A percentile compares a stretch with the other conserved stretches of the same genome.
phyloP scores from a whole-genome alignment of 1,140 invertebrate genomes.

The Drosophila orosa region DNA sequence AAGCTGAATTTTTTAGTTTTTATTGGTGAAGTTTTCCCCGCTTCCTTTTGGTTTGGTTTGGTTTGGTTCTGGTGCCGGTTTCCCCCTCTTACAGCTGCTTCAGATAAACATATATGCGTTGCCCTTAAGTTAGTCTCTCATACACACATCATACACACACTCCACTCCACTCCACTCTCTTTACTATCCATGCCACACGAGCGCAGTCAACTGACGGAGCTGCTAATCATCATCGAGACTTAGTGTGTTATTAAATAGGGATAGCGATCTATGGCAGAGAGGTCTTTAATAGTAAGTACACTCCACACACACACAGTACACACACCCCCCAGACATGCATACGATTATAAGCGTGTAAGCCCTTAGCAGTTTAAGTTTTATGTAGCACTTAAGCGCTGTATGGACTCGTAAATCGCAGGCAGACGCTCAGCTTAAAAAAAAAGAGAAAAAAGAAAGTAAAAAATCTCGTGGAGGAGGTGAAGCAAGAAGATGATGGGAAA shows the following conservation, averaged over 20 bases:
- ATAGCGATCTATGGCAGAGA: conserved; percentile 50
- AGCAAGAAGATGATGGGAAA: conserved; percentile 13
- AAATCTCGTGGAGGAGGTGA: background rate
- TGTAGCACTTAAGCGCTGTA: conserved; percentile 77
- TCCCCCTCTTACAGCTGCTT: conserved; percentile 44
- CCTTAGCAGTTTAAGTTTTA: conserved; percentile 78
- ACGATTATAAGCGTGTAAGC: conserved; percentile 59
- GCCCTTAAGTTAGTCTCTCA: conserved; percentile 46
- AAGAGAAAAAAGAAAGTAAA: conserved; percentile 4
- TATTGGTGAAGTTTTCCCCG: conserved; percentile 62
- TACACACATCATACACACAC: conserved; percentile 10
- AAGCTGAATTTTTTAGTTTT: conserved; percentile 49
- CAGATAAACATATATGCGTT: conserved; percentile 47
- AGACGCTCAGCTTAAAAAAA: conserved; percentile 53
- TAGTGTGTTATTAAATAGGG: conserved; percentile 71
- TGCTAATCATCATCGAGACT: conserved; percentile 79
- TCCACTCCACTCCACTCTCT: conserved; percentile 29
- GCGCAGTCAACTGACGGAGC: conserved; percentile 62
- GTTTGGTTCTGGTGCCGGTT: conserved; percentile 68
- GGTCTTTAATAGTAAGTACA: conserved; percentile 62
- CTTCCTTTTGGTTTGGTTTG: conserved; percentile 63
- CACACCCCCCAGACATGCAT: conserved; percentile 26
- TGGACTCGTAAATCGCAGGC: conserved; percentile 74
- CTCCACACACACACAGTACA: conserved; percentile 14
- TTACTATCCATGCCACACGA: conserved; percentile 50